Percentiles rank a stretch among this genome's conserved stretches.
Evolutionary conservation across 2,888 invertebrate species (phyloP).

Genomic region (Limenitis camilla): DNA sequence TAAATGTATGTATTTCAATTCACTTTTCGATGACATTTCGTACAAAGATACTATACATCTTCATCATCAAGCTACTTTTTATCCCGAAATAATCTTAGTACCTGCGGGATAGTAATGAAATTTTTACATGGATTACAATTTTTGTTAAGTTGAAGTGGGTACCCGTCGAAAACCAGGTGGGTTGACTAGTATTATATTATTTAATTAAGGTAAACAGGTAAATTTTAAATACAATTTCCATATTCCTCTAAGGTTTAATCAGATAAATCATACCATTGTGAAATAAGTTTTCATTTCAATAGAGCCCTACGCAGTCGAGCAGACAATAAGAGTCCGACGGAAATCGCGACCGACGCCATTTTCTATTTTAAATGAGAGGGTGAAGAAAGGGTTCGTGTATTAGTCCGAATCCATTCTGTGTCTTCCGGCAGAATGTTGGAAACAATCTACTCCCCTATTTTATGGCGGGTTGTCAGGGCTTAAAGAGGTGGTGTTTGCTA

Average conservation of each 20-base stretch:
- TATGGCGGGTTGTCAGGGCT: conserved; percentile 45
- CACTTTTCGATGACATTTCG: too few species aligned
- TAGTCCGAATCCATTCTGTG: conserved; percentile 63
- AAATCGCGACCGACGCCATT: conserved; percentile 60
- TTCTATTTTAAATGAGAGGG: conserved; percentile 62
- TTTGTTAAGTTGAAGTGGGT: too few species aligned
- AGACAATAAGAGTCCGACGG: conserved; percentile 55
- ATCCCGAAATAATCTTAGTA: too few species aligned
- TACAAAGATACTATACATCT: too few species aligned
- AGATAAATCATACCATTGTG: conserved; percentile 43
- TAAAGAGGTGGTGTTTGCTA: conserved; percentile 21
- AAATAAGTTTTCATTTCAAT: conserved; percentile 50
- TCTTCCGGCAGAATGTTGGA: conserved; percentile 58
- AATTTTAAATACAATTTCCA: not conserved
- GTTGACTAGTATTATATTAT: too few species aligned
- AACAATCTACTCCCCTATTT: conserved; percentile 60
- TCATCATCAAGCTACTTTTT: too few species aligned
- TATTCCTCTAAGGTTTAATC: not conserved
- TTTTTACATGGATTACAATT: too few species aligned
- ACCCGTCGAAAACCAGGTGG: too few species aligned
- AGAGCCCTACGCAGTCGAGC: conserved; percentile 61
- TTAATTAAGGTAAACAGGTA: too few species aligned
- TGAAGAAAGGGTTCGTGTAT: conserved; percentile 51
- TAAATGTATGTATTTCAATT: too few species aligned
- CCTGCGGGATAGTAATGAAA: too few species aligned